Conservation (phyloP, 92 coral and sea anemone species). For the Anthopleura xanthogrammica region DNA sequence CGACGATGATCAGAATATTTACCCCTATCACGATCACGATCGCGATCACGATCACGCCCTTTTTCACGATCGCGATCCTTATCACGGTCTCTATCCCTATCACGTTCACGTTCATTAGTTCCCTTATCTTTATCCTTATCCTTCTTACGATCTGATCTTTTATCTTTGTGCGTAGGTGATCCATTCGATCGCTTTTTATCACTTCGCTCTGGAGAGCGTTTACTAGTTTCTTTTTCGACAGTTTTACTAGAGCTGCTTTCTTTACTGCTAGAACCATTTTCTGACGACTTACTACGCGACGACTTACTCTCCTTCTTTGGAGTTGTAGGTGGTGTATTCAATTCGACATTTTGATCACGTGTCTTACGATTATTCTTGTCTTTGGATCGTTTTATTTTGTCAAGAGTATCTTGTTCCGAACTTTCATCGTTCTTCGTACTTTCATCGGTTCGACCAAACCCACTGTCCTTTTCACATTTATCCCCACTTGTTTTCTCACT, state of each 20-base stretch:
- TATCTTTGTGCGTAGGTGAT: constrained; percentile 65
- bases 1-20: constrained; percentile 75
- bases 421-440: constrained; percentile 90
- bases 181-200: constrained; percentile 58
- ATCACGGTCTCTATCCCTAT: constrained; percentile 52
- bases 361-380: constrained; percentile 49
- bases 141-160: constrained; percentile 56
- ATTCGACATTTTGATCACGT: constrained; percentile 44
- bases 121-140: constrained; percentile 26
- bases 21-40: constrained; percentile 52
- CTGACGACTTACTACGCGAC: constrained; percentile 47
- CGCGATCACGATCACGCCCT: constrained; percentile 37
- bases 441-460: constrained; percentile 92
- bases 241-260: constrained; percentile 49
- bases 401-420: constrained; percentile 85
- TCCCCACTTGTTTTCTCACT: constrained; percentile 76
- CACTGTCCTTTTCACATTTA: constrained; percentile 97
- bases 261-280: constrained; percentile 46
- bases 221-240: constrained; percentile 46
- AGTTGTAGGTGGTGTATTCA: constrained; percentile 43
- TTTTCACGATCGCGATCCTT: constrained; percentile 56
- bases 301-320: constrained; percentile 54
- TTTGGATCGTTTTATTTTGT: constrained; percentile 56
- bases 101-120: constrained; percentile 60
- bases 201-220: constrained; percentile 44